phyloP scores from a whole-genome alignment of 1,140 invertebrate genomes.

The Zaprionus gabonicus region DNA sequence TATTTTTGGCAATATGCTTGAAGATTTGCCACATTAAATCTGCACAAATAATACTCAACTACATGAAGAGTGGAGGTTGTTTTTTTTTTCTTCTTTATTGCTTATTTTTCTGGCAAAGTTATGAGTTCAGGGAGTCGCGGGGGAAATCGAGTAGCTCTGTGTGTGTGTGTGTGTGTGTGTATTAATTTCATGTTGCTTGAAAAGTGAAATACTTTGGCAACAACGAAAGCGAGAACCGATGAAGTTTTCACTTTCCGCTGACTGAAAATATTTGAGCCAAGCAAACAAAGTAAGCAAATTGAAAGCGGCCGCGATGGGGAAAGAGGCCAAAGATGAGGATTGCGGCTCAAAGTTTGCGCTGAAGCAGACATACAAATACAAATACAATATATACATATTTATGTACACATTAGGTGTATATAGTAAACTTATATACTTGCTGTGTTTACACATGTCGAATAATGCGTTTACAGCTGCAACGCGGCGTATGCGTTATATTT shows the following conservation, averaged over 20 bases:
- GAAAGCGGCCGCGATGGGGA: not conserved
- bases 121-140: not conserved
- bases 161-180: conserved; percentile 10
- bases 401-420: not conserved
- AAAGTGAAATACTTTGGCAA: conserved; percentile 23
- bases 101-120: not conserved
- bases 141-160: not conserved
- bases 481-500: conserved; percentile 40
- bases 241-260: conserved; percentile 27
- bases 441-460: conserved; percentile 28
- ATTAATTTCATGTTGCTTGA: conserved; percentile 35
- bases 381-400: not conserved
- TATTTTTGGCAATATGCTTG: not conserved
- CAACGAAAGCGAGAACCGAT: not conserved
- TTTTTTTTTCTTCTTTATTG: not conserved
- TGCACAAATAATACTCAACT: not conserved
- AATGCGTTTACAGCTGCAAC: conserved; percentile 22
- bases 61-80: not conserved
- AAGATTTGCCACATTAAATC: not conserved
- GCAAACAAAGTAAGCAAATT: conserved; percentile 34
- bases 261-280: conserved; percentile 33
- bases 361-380: not conserved
- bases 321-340: not conserved
- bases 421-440: not conserved
- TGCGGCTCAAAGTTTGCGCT: not conserved